Evolutionary conservation across 2,797 vertebrate species (phyloP).

Genomic region (Acrocephalus scirpaceus): DNA sequence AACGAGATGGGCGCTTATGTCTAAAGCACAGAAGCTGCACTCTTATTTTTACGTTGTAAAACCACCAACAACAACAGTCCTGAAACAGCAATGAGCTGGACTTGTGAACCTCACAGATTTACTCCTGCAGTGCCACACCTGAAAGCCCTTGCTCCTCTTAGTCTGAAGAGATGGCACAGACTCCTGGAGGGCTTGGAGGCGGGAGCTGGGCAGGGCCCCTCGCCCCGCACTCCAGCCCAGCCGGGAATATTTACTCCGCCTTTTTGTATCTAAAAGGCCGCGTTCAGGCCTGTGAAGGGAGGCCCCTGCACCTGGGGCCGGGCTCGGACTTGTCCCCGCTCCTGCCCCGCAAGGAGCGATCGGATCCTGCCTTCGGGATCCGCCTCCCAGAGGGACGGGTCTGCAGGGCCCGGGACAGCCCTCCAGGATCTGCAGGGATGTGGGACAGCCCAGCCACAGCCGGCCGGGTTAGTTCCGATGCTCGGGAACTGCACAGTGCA

Average conservation of each 20-base stretch:
- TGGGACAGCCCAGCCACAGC: rapidly evolving
- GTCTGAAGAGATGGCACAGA: not conserved
- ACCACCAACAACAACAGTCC: not conserved
- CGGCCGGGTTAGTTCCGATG: rapidly evolving
- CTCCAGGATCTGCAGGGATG: not conserved
- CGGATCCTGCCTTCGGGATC: not conserved
- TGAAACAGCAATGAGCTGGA: not conserved
- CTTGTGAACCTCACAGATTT: not conserved
- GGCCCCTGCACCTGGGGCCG: rapidly evolving
- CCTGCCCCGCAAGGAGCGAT: not conserved
- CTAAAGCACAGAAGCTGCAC: not conserved
- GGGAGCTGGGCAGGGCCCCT: not conserved
- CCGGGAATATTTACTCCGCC: rapidly evolving
- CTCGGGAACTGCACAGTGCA: rapidly evolving
- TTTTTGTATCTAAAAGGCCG: not conserved
- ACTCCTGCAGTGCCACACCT: not conserved
- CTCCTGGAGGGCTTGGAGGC: no score
- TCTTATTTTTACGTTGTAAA: not conserved
- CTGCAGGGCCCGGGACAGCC: no score
- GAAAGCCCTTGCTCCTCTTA: not conserved
- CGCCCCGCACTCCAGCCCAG: rapidly evolving
- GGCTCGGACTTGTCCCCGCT: rapidly evolving
- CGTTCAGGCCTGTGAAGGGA: no score
- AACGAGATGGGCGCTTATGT: rapidly evolving
- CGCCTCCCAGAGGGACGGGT: no score